Evolutionary conservation across 1,140 invertebrate species (phyloP).

Genomic region (Popillia japonica): DNA sequence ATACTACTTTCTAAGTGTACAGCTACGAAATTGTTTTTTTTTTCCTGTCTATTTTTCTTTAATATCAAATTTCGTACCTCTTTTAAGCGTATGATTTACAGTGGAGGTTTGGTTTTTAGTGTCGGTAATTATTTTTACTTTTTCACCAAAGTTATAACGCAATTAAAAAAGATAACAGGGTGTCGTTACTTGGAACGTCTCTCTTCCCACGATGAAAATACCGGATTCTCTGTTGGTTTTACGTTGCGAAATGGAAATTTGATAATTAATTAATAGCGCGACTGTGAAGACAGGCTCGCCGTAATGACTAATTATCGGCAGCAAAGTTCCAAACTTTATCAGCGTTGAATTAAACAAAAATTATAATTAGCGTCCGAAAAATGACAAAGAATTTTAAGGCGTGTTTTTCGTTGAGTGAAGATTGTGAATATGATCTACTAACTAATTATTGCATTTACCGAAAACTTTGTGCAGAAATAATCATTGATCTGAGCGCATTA

Average conservation of each 20-base stretch:
- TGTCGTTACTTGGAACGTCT: neutral
- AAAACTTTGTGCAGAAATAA: no score
- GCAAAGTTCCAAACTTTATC: neutral
- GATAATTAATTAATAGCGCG: slow-evolving; percentile 1
- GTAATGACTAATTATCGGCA: neutral
- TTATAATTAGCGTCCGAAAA: neutral
- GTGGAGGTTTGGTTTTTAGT: neutral
- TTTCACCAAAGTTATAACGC: neutral
- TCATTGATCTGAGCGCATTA: no score
- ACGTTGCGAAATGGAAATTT: neutral
- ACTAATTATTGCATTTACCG: no score
- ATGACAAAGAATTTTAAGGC: neutral
- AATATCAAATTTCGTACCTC: neutral
- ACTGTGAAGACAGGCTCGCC: neutral
- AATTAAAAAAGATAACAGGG: slow-evolving; percentile 8
- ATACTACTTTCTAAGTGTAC: no score
- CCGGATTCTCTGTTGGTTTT: neutral
- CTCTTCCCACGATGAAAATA: neutral
- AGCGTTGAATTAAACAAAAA: neutral
- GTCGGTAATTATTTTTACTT: slow-evolving; percentile 8
- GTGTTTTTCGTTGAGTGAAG: no score
- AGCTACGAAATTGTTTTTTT: neutral
- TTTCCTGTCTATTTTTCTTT: neutral
- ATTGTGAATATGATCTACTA: no score
- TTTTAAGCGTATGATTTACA: neutral